A percentile compares a stretch with the other conserved stretches of the same genome.
These are phyloP conservation scores for Petaurus breviceps DNA, from an alignment of 2,113 vertebrate genomes.

Conservation along the genomic window DNA sequence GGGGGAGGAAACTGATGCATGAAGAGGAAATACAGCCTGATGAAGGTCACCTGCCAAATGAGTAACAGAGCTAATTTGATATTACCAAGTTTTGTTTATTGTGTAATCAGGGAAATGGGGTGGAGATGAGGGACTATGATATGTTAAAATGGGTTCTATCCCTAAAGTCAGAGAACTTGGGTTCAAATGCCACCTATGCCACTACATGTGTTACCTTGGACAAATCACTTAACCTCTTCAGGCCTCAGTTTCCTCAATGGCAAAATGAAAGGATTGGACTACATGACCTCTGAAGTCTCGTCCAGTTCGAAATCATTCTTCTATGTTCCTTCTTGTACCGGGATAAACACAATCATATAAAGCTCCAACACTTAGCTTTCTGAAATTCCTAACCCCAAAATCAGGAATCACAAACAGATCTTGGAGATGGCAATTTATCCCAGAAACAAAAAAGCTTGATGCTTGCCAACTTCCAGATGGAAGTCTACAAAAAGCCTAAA, in stretches of 20 bases:
- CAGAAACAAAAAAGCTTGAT: background rate
- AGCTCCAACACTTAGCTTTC: background rate
- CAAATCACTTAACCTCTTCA: background rate
- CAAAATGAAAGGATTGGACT: background rate
- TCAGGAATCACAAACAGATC: background rate
- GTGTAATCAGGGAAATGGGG: background rate
- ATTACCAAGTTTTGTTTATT: background rate
- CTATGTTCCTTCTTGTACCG: background rate
- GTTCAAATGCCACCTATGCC: background rate
- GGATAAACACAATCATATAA: background rate
- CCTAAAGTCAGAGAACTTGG: background rate
- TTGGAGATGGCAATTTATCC: background rate
- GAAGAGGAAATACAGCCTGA: background rate
- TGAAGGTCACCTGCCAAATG: background rate
- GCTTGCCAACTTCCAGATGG: background rate
- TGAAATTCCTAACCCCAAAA: background rate
- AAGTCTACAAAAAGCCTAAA: background rate
- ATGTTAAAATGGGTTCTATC: background rate
- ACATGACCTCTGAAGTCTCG: background rate
- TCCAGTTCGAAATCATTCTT: background rate
- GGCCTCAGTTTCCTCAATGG: background rate
- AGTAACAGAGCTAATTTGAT: background rate
- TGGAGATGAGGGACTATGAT: background rate
- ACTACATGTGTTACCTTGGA: background rate
- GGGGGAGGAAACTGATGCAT: background rate